Conservation (phyloP, 2,113 vertebrate species). For the Phrynosoma blainvillii region DNA sequence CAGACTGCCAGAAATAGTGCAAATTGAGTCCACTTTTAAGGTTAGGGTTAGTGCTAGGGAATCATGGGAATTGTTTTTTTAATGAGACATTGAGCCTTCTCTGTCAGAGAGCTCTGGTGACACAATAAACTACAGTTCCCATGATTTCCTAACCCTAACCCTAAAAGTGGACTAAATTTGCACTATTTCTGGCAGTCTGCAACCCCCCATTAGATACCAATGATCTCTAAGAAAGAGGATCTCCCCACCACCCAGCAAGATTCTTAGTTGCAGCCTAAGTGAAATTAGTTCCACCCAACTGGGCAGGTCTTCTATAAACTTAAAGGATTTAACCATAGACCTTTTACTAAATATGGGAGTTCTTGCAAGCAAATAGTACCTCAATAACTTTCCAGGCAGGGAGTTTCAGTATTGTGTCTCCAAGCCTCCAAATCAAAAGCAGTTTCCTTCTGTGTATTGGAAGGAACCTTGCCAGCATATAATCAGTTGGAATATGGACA, state of each 20-base stretch:
- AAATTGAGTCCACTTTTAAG: too few relatives aligned
- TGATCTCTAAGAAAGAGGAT: background rate
- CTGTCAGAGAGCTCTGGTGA: too few relatives aligned
- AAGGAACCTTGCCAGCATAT: background rate
- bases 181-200: too few relatives aligned
- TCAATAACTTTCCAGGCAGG: background rate
- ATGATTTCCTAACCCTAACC: too few relatives aligned
- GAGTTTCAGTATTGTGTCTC: background rate
- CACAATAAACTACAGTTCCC: too few relatives aligned
- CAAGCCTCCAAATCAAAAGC: background rate
- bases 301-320: background rate
- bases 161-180: too few relatives aligned
- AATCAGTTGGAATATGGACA: constrained; percentile 28
- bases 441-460: constrained; percentile 12
- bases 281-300: background rate
- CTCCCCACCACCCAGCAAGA: background rate
- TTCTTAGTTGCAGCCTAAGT: background rate
- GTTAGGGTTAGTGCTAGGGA: too few relatives aligned
- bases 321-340: background rate
- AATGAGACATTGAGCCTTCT: too few relatives aligned
- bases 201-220: too few relatives aligned
- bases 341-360: background rate
- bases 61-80: too few relatives aligned
- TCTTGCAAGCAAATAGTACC: background rate
- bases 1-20: too few relatives aligned